phyloP scores from a whole-genome alignment of 1,140 invertebrate species.

The Aphaenogaster rudis region DNA sequence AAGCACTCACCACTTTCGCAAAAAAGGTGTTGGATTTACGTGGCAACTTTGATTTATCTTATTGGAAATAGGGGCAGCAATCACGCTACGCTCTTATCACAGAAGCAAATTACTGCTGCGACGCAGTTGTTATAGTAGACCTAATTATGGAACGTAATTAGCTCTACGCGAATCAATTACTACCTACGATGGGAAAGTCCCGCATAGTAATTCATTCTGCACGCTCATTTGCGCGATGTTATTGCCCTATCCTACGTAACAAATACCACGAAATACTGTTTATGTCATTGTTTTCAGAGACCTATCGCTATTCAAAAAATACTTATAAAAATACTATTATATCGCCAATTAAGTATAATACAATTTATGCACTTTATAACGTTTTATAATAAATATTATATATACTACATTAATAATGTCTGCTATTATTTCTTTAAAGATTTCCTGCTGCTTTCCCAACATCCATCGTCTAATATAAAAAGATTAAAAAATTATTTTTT shows the following conservation, averaged over 20 bases:
- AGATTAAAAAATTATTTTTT: too few species aligned
- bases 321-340: neutral
- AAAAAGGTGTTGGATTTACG: constrained; percentile 67
- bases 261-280: neutral
- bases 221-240: constrained; percentile 15
- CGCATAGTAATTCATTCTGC: constrained; percentile 38
- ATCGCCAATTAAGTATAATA: neutral
- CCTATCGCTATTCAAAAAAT: neutral
- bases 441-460: too few species aligned
- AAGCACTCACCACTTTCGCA: constrained; percentile 30
- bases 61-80: constrained; percentile 64
- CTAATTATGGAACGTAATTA: constrained; percentile 74
- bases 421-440: too few species aligned
- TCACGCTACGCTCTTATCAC: constrained; percentile 68
- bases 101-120: constrained; percentile 67
- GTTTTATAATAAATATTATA: neutral
- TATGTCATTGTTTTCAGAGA: neutral
- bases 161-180: constrained; percentile 69
- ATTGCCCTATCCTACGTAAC: neutral
- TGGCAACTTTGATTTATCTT: constrained; percentile 68
- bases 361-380: neutral
- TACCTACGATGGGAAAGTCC: constrained; percentile 38
- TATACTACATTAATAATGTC: too few species aligned
- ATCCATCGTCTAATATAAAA: too few species aligned
- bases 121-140: constrained; percentile 38